A percentile compares a stretch with the other conserved stretches of the same genome.
Conservation (phyloP, 2,113 vertebrate species). For the Muntiacus reevesi region DNA sequence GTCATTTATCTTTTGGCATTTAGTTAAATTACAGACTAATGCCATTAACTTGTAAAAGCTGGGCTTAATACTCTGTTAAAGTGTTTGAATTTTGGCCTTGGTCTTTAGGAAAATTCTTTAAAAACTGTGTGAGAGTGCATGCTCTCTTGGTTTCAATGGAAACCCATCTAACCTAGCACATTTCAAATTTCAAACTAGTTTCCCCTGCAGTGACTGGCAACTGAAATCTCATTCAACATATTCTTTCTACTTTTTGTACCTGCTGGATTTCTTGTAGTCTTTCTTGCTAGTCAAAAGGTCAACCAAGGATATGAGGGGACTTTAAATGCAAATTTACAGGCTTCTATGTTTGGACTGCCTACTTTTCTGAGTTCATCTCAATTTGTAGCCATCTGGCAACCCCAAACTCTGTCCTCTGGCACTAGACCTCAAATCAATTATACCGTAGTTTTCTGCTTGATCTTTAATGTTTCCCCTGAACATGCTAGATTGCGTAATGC, state of each 20-base stretch:
- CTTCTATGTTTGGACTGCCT: not conserved
- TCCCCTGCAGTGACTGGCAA: not conserved
- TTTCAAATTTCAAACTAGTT: not conserved
- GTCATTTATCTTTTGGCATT: not conserved
- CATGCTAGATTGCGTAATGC: not conserved
- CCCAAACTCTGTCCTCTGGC: not conserved
- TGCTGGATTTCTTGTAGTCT: not conserved
- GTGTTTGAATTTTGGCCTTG: not conserved
- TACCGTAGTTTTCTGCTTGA: not conserved
- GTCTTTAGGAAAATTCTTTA: not conserved
- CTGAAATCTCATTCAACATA: not conserved
- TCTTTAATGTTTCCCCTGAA: not conserved
- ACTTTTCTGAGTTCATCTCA: not conserved
- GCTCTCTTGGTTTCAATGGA: not conserved
- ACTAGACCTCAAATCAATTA: not conserved
- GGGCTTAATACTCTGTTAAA: not conserved
- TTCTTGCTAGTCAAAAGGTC: not conserved
- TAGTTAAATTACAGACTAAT: not conserved
- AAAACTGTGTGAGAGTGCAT: not conserved
- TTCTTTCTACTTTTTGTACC: not conserved
- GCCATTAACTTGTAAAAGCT: not conserved
- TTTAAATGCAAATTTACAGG: not conserved
- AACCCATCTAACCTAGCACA: not conserved
- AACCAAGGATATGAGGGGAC: not conserved
- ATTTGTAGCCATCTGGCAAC: not conserved